Percentiles rank a stretch among this genome's conserved stretches.
These are phyloP conservation scores for Himalopsyche kuldschensis DNA, from an alignment of 2,888 invertebrate species.

Conservation along the genomic window DNA sequence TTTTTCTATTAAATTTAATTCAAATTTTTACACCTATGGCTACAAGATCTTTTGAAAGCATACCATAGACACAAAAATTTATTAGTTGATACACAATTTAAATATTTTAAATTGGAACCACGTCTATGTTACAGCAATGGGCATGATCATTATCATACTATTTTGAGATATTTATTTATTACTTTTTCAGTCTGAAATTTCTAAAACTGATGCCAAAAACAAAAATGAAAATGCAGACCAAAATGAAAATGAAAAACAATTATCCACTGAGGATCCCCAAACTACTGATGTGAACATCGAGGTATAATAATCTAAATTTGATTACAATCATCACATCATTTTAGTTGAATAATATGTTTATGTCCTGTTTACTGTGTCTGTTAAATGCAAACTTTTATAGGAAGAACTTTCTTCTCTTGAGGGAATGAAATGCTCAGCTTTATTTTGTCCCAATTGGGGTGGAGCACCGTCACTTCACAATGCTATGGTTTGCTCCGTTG, in stretches of 20 bases:
- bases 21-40: no score
- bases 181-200: conserved; percentile 58
- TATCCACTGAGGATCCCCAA: conserved; percentile 44
- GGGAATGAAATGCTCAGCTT: conserved; percentile 87
- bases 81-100: no score
- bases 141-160: background rate
- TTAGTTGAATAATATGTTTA: background rate
- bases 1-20: no score
- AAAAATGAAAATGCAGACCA: conserved; percentile 44
- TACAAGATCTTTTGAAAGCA: no score
- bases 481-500: conserved; percentile 77
- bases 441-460: conserved; percentile 80
- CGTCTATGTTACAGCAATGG: no score
- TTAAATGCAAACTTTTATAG: conserved; percentile 47
- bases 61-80: no score
- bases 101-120: no score
- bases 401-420: conserved; percentile 68
- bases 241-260: conserved; percentile 45
- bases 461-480: conserved; percentile 77
- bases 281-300: conserved; percentile 52
- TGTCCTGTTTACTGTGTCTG: background rate
- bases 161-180: background rate
- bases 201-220: conserved; percentile 53
- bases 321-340: background rate
- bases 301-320: conserved; percentile 46